A percentile compares a stretch with the other conserved stretches of the same genome.
These are phyloP conservation scores for Myopa tessellatipennis DNA, from an alignment of 2,888 invertebrate species.

Conservation along the genomic window DNA sequence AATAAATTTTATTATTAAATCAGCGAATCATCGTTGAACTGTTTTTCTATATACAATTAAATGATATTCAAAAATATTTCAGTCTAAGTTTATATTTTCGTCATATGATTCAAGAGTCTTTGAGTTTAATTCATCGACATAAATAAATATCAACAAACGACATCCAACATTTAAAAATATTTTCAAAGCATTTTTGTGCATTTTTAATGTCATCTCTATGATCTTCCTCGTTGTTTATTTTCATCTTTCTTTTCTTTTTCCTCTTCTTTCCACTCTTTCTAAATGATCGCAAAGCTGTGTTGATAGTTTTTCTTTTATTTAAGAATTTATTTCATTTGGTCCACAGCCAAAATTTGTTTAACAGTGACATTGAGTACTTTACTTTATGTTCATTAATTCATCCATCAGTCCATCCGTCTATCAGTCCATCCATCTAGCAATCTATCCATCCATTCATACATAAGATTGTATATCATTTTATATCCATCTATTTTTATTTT, in stretches of 20 bases:
- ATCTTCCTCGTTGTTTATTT: background rate
- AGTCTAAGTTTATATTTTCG: too few species aligned
- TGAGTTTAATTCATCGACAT: background rate
- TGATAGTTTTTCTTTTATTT: too few species aligned
- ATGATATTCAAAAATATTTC: too few species aligned
- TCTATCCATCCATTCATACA: background rate
- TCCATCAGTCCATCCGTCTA: background rate
- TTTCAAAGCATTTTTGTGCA: background rate
- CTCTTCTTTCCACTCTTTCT: too few species aligned
- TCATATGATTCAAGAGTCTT: too few species aligned
- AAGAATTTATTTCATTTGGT: conserved; percentile 1
- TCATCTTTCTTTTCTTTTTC: background rate
- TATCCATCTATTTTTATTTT: too few species aligned
- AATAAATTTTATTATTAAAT: too few species aligned
- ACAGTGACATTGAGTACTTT: conserved; percentile 12
- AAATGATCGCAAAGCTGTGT: too few species aligned
- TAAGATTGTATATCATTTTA: too few species aligned
- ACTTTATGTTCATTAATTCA: background rate
- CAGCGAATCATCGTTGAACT: too few species aligned
- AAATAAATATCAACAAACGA: background rate
- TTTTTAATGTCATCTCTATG: background rate
- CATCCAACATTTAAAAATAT: background rate
- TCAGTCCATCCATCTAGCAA: background rate
- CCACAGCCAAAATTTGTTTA: background rate
- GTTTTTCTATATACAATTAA: too few species aligned